These are phyloP conservation scores for Catocala sponsa DNA, from an alignment of 2,888 invertebrate species.

Conservation along the genomic window DNA sequence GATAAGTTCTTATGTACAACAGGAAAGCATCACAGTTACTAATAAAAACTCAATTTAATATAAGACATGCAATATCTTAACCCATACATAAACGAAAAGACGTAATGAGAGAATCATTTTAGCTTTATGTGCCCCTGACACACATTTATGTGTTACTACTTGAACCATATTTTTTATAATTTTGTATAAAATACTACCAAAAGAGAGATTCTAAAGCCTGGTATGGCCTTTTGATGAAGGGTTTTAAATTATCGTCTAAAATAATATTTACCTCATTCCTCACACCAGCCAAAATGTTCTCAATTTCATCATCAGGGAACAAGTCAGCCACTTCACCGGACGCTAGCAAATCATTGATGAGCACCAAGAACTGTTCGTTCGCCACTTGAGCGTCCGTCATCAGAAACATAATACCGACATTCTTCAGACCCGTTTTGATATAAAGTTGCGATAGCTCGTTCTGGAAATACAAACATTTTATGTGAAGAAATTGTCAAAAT, in stretches of 20 bases:
- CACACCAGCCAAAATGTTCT: slow-evolving; percentile 96
- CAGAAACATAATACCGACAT: slow-evolving; percentile 97
- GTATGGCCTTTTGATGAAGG: neutral
- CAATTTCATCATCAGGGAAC: slow-evolving; percentile 98
- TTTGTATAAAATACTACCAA: neutral
- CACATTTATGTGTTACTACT: too few relatives aligned
- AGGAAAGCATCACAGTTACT: too few relatives aligned
- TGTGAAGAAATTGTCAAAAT: too few relatives aligned
- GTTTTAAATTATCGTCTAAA: neutral
- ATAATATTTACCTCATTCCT: slow-evolving; percentile 89
- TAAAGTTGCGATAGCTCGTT: slow-evolving; percentile 95
- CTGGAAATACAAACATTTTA: slow-evolving; percentile 66
- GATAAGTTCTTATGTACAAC: too few relatives aligned
- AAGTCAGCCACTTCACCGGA: slow-evolving; percentile 98
- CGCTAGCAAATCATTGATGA: slow-evolving; percentile 98
- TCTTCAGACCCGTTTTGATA: slow-evolving; percentile 97
- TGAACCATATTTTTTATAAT: too few relatives aligned
- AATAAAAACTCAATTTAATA: too few relatives aligned
- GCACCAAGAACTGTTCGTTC: slow-evolving; percentile 97
- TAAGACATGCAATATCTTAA: too few relatives aligned
- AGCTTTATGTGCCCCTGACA: too few relatives aligned
- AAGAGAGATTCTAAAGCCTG: neutral
- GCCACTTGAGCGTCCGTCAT: slow-evolving; percentile 99
- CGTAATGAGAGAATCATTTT: too few relatives aligned
- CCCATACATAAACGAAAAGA: too few relatives aligned